Conservation (phyloP, 2,888 invertebrate species). For the Lasioglossum malachurum region DNA sequence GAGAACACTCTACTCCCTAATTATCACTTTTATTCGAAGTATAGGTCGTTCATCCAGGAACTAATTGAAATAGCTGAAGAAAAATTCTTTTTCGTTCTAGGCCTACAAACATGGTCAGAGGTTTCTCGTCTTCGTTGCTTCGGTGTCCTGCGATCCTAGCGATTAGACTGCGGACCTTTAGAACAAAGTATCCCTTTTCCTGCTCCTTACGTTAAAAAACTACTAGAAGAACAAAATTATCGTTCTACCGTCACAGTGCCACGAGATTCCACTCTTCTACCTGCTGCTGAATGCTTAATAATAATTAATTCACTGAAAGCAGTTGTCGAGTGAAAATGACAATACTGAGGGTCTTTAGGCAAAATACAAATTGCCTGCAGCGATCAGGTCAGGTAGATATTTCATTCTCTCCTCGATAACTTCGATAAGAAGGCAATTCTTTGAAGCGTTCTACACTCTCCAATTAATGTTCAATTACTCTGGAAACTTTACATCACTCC, state of each 20-base stretch:
- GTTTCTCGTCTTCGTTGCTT: slow-evolving; percentile 17
- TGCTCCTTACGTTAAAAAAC: neutral
- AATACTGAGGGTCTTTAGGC: neutral
- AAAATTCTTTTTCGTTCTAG: neutral
- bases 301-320: neutral
- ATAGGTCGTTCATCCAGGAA: slow-evolving; percentile 17
- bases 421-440: too few relatives aligned
- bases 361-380: neutral
- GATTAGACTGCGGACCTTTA: slow-evolving; percentile 23
- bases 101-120: slow-evolving; percentile 7
- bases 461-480: too few relatives aligned
- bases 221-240: neutral
- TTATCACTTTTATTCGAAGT: neutral
- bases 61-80: slow-evolving; percentile 16
- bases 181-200: neutral
- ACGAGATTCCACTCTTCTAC: neutral
- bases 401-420: too few relatives aligned
- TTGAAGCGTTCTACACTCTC: too few relatives aligned
- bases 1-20: neutral
- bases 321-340: neutral
- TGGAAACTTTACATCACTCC: too few relatives aligned
- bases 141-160: slow-evolving; percentile 24
- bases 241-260: neutral
- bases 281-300: neutral
- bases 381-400: neutral